Percentiles rank a stretch among this genome's conserved stretches.
These are phyloP conservation scores for Zapornia atra DNA, from an alignment of 2,113 vertebrate species.

Conservation along the genomic window DNA sequence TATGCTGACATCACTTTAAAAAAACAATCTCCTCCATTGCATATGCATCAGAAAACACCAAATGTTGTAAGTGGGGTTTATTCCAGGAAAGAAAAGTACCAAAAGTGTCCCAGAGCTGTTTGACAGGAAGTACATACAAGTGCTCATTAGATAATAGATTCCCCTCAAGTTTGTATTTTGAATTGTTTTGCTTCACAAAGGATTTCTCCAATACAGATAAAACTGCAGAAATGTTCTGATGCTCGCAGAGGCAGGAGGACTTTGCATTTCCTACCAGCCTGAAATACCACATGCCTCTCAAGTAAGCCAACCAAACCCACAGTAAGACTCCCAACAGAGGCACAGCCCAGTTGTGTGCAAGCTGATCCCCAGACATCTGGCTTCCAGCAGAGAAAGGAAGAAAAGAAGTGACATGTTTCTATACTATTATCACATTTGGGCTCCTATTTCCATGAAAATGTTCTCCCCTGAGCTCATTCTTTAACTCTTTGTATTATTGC, in stretches of 20 bases:
- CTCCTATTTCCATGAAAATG: neutral
- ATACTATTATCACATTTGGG: neutral
- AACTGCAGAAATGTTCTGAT: neutral
- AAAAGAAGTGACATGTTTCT: neutral
- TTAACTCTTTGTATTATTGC: neutral
- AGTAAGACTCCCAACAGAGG: neutral
- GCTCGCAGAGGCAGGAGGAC: neutral
- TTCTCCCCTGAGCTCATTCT: neutral
- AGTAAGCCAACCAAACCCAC: neutral
- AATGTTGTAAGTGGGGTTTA: neutral
- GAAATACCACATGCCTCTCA: neutral
- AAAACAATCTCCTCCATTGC: neutral
- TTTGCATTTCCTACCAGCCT: neutral
- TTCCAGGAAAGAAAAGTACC: neutral
- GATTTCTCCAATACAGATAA: neutral
- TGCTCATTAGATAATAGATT: neutral
- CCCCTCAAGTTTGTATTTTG: neutral
- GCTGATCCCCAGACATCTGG: neutral
- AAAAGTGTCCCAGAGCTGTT: neutral
- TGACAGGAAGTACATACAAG: neutral
- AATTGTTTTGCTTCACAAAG: neutral
- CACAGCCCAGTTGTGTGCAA: neutral
- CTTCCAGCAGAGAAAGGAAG: neutral
- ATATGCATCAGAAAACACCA: neutral
- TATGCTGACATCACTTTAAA: neutral